Conservation (phyloP, 2,888 invertebrate species). For the Lycaena phlaeas region DNA sequence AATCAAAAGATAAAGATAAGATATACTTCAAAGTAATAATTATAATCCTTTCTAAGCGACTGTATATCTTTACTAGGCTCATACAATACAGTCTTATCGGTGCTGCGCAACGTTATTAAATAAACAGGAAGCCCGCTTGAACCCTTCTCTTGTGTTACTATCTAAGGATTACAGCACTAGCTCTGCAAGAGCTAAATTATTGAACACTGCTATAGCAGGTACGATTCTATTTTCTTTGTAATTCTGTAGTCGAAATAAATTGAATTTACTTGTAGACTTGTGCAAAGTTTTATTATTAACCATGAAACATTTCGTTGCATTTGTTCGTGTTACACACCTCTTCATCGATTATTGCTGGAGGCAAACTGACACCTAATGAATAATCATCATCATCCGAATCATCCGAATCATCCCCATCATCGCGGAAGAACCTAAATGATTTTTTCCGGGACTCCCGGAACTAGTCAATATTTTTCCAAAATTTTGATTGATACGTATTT, state of each 20-base stretch:
- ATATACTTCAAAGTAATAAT: too few species aligned
- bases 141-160: conserved; percentile 36
- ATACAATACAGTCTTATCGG: conserved; percentile 51
- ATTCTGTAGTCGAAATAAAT: conserved; percentile 5
- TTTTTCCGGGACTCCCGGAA: too few species aligned
- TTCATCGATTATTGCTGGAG: too few species aligned
- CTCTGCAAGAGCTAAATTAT: conserved; percentile 34
- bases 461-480: too few species aligned
- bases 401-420: too few species aligned
- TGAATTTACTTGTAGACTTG: conserved; percentile 5
- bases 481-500: too few species aligned
- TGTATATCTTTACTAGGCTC: conserved; percentile 28
- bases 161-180: conserved; percentile 32
- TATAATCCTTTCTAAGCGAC: conserved; percentile 11
- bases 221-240: conserved; percentile 7
- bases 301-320: too few species aligned
- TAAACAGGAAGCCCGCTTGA: conserved; percentile 42
- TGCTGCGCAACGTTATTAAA: conserved; percentile 57
- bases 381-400: too few species aligned
- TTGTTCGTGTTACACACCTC: too few species aligned
- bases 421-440: too few species aligned
- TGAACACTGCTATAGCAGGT: conserved; percentile 28
- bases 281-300: neutral
- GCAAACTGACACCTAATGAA: too few species aligned
- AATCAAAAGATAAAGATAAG: too few species aligned